Percentiles rank a stretch among this genome's conserved stretches.
phyloP scores from a whole-genome alignment of 2,888 invertebrate species.

The Dryococelus australis region DNA sequence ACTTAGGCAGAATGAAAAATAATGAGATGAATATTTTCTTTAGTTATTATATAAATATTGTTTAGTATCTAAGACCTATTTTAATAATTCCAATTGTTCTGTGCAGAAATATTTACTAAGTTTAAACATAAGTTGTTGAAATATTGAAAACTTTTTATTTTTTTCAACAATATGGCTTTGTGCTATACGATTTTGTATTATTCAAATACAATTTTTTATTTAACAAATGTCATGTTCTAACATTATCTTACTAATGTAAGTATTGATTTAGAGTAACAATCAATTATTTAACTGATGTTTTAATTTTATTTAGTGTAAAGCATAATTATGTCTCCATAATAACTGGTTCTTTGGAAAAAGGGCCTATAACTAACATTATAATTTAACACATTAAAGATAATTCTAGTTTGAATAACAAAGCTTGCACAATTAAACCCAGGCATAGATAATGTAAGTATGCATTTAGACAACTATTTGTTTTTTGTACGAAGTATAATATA shows the following conservation, averaged over 20 bases:
- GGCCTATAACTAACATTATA: background rate
- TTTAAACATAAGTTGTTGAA: too few species aligned
- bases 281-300: background rate
- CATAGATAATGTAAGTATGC: background rate
- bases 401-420: background rate
- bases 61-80: too few species aligned
- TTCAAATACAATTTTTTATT: background rate
- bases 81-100: too few species aligned
- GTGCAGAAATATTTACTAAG: too few species aligned
- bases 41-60: too few species aligned
- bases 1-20: too few species aligned
- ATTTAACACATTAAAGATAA: background rate
- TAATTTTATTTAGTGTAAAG: background rate
- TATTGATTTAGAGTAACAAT: background rate
- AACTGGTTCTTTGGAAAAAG: constrained; percentile 11
- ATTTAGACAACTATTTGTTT: background rate
- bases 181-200: background rate
- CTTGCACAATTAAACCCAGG: background rate
- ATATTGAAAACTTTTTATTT: background rate
- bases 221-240: background rate
- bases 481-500: background rate
- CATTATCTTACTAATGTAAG: background rate
- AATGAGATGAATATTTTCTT: too few species aligned
- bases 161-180: too few species aligned
- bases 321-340: background rate